Evolutionary conservation across 2,888 invertebrate species (phyloP).

Genomic region (Ectemnius cavifrons): DNA sequence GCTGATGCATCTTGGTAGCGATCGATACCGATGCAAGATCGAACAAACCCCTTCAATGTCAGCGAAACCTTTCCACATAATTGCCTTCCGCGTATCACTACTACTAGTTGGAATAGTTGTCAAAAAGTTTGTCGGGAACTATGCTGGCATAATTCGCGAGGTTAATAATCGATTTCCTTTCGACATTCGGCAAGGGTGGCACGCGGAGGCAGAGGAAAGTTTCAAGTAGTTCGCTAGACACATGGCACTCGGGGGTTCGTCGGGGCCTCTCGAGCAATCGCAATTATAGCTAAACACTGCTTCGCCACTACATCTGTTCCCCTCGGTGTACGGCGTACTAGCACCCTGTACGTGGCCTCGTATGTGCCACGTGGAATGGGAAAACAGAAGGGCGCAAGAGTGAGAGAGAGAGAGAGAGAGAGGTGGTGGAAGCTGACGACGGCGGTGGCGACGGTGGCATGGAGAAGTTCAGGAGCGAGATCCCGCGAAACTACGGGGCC

Average conservation of each 20-base stretch:
- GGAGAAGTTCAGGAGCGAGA: constrained; percentile 41
- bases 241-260: constrained; percentile 54
- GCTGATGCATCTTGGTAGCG: constrained; percentile 9
- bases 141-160: neutral
- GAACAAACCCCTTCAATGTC: neutral
- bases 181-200: neutral
- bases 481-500: constrained; percentile 43
- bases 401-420: constrained; percentile 18
- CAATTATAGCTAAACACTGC: constrained; percentile 63
- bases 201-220: constrained; percentile 52
- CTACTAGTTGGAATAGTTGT: constrained; percentile 18
- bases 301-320: constrained; percentile 51
- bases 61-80: neutral
- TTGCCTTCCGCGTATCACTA: neutral
- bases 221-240: constrained; percentile 65
- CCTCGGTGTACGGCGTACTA: constrained; percentile 36
- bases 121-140: constrained; percentile 28
- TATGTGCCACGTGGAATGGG: constrained; percentile 30
- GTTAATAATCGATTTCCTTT: constrained; percentile 7
- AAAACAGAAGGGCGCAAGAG: constrained; percentile 4
- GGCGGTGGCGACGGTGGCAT: constrained; percentile 12
- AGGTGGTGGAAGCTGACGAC: neutral
- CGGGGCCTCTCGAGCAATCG: constrained; percentile 58
- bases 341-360: constrained; percentile 29
- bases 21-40: constrained; percentile 17